phyloP scores from a whole-genome alignment of 1,140 invertebrate species.

The Zophobas atratus region DNA sequence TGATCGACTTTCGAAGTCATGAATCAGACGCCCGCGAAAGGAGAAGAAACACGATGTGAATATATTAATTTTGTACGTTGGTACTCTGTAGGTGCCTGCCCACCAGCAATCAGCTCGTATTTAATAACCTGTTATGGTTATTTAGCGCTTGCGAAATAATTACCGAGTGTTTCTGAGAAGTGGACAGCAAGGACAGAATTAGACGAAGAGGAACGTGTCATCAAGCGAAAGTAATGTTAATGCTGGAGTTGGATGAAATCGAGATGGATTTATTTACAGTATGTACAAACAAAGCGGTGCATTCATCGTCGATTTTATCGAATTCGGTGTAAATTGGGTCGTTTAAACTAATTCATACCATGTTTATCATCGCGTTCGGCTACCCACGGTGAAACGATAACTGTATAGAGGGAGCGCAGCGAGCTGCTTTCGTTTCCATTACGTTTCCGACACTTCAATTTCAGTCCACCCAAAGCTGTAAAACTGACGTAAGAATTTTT shows the following conservation, averaged over 20 bases:
- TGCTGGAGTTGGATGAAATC: neutral
- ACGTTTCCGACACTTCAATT: no score
- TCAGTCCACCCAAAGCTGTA: no score
- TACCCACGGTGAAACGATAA: no score
- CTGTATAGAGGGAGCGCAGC: no score
- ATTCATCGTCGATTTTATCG: no score
- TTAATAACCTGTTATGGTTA: conserved; percentile 38
- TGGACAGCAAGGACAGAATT: neutral
- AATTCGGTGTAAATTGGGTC: no score
- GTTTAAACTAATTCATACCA: no score
- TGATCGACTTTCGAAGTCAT: neutral
- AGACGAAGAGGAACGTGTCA: neutral
- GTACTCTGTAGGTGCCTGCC: conserved; percentile 10
- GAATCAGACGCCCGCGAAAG: conserved; percentile 8
- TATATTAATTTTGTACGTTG: conserved; percentile 23
- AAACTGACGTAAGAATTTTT: no score
- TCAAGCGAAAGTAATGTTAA: neutral
- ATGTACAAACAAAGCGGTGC: no score
- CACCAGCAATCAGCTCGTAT: neutral
- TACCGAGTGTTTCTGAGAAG: conserved; percentile 10
- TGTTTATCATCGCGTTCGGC: no score
- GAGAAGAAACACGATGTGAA: conserved; percentile 17
- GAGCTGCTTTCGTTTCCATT: no score
- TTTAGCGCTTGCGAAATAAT: conserved; percentile 25
- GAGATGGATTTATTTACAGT: no score